Conservation (phyloP, 2,888 invertebrate species). For the Tachina lurida region DNA sequence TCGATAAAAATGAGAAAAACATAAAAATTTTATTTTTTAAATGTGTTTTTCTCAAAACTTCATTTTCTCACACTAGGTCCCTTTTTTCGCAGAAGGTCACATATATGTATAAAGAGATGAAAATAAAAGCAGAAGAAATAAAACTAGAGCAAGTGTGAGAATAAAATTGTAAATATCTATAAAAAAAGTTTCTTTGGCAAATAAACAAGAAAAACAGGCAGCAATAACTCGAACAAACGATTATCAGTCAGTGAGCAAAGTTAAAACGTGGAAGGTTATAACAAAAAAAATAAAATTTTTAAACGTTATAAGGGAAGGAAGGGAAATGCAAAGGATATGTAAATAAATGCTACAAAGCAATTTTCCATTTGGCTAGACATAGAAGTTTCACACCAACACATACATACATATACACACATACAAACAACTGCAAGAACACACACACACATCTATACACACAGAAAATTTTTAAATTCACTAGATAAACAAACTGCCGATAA, state of each 20-base stretch:
- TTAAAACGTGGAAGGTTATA: constrained; percentile 31
- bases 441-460: background rate
- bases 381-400: constrained; percentile 38
- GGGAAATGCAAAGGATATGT: constrained; percentile 53
- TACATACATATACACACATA: background rate
- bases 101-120: background rate
- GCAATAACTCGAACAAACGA: constrained; percentile 61
- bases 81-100: too few species aligned
- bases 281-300: background rate
- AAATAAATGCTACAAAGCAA: constrained; percentile 66
- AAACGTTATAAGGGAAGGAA: constrained; percentile 21
- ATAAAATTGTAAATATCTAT: constrained; percentile 42
- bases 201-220: constrained; percentile 64
- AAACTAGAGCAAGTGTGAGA: constrained; percentile 2
- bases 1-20: too few species aligned
- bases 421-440: background rate
- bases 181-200: constrained; percentile 62
- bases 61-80: too few species aligned
- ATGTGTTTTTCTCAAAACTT: too few species aligned
- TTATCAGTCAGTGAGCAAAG: constrained; percentile 46
- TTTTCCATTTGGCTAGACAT: constrained; percentile 67
- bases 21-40: too few species aligned
- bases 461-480: background rate
- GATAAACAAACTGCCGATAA: constrained; percentile 8
- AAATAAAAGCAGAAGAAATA: background rate